Percentiles rank a stretch among this genome's conserved stretches.
Evolutionary conservation across 2,888 invertebrate species (phyloP).

Genomic region (Scaeva pyrastri): DNA sequence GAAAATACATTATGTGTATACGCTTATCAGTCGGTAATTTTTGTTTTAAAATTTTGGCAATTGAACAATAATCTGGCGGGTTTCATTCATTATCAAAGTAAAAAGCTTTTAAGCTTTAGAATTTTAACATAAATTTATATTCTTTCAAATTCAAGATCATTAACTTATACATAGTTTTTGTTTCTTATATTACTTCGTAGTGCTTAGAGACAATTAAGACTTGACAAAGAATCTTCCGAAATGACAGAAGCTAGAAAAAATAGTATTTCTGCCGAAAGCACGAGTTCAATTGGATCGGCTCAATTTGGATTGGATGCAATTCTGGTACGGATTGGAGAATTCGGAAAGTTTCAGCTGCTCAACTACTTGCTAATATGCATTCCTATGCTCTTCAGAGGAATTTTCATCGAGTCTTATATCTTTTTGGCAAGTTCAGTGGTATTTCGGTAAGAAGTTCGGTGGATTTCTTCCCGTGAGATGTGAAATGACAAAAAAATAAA

Average conservation of each 20-base stretch:
- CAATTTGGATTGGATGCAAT: constrained; percentile 78
- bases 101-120: background rate
- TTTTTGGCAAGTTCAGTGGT: constrained; percentile 89
- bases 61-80: background rate
- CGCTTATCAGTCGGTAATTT: background rate
- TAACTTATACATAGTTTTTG: too few relatives aligned
- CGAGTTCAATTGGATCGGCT: constrained; percentile 21
- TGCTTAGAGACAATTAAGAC: background rate
- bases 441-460: constrained; percentile 85
- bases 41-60: background rate
- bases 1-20: too few relatives aligned
- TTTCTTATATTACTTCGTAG: background rate
- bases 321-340: constrained; percentile 85
- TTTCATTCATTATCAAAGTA: background rate
- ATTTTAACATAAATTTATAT: background rate
- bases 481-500: constrained; percentile 51
- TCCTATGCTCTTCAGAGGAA: constrained; percentile 87
- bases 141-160: too few relatives aligned
- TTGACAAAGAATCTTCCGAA: background rate
- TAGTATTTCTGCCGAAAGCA: constrained; percentile 4
- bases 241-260: constrained; percentile 9
- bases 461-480: background rate
- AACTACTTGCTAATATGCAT: constrained; percentile 86
- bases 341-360: constrained; percentile 87
- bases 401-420: constrained; percentile 87